Evolutionary conservation across 2,113 vertebrate species (phyloP), one percentile per base, ranked within the genome.

Genomic region (Micromys minutus): DNA sequence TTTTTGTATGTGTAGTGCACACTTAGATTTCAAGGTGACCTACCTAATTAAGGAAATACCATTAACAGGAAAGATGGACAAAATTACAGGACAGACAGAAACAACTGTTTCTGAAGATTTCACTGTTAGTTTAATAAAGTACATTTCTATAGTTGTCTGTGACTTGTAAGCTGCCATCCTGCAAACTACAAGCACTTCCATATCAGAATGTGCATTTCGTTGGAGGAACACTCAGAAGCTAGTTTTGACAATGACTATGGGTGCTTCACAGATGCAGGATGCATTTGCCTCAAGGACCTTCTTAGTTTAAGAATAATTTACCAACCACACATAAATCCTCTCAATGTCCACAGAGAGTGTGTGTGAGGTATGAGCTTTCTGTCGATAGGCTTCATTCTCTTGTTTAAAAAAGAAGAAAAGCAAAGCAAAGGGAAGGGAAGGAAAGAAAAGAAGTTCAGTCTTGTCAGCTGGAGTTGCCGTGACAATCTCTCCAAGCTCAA

Each of bases 351-450:
- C 42, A 94, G 81, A 96, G 77, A 76, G 72, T 72, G 85, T 75
- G 52, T 65, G 85, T 47, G 74, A 95, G 79, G 57, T 79, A 69
- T 52, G 50, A 89, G 84, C 55, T 89, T 50, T 77, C 94, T 95
- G 93, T 96, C 84, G 94, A 24, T 74, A 94, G 90, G 42, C 93
- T 95, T 94, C 91, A 22, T 80, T 91, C 79, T 90, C 75, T 85
- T 86, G 45, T 3, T n/a, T 61, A 17, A 61, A 81, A 61, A 83
- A 61, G 50, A 55, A 57, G 19, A 36, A 34, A 55, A n/a, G 59
- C 7, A 24, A 26, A 24, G 59, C 8, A 63, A 29, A 26, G 61
- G 61, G 21, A 29, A 26, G 57, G 21, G 15, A 22, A 21, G 29
- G 34, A 55, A 13, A 34, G 50, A 88, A 83, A 89, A 69, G 22